Conservation (phyloP, 2,888 invertebrate species). For the Ochropleura leucogaster region DNA sequence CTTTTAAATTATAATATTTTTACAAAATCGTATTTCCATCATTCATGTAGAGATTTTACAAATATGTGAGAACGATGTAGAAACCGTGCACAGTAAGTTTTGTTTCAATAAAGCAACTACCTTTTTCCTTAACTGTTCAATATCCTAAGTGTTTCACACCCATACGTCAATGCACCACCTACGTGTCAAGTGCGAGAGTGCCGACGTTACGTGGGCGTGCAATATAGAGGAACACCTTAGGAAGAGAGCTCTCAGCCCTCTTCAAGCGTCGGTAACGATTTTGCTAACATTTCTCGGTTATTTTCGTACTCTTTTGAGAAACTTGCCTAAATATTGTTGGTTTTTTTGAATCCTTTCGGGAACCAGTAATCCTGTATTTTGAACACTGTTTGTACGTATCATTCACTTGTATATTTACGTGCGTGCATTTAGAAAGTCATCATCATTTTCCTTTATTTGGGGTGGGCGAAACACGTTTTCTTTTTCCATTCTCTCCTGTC, state of each 20-base stretch:
- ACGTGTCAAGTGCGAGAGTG: slow-evolving; percentile 34
- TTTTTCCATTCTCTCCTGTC: too few species aligned
- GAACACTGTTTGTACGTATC: neutral
- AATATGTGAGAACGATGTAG: too few species aligned
- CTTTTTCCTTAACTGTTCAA: slow-evolving; percentile 13
- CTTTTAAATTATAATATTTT: too few species aligned
- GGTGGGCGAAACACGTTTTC: too few species aligned
- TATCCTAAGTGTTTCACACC: slow-evolving; percentile 18
- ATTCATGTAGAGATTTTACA: too few species aligned
- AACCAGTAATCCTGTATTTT: neutral
- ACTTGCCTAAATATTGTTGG: neutral
- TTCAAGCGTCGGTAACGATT: slow-evolving; percentile 27
- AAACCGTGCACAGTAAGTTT: too few species aligned
- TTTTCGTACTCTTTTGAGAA: neutral
- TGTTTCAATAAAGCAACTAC: neutral
- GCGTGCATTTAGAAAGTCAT: too few species aligned
- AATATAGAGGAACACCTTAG: slow-evolving; percentile 24
- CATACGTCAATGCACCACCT: slow-evolving; percentile 6
- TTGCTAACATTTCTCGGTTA: slow-evolving; percentile 22
- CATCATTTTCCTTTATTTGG: too few species aligned
- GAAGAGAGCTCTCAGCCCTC: slow-evolving; percentile 15
- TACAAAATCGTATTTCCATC: too few species aligned
- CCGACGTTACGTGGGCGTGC: slow-evolving; percentile 28
- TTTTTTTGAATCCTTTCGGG: neutral
- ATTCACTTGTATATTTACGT: too few species aligned